Base-by-base conservation (phyloP, 1,140 invertebrate genomes). In the Plutomurus gul region DNA sequence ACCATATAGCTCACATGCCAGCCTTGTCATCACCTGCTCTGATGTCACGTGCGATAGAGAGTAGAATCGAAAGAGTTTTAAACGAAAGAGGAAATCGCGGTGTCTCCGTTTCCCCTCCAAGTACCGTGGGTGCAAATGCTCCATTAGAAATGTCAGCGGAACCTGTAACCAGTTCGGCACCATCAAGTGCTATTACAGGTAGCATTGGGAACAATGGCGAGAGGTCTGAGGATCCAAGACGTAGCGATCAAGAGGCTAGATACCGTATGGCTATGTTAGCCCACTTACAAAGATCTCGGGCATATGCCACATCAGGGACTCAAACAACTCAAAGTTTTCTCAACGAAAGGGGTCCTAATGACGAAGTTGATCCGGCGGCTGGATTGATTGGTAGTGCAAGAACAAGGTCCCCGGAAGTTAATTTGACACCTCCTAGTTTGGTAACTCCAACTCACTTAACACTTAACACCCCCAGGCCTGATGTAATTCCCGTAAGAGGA, bases 51-150 rank as follows among this genome's bases (percentile, higher is more conserved):
- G 81, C 83, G 13, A 80, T 84, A 40, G 83, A 84, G 27, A 82
- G 81, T 76, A 22, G 83, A 37, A 84, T 84, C n/a, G 83, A 84
- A 60, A 39, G 83, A 47, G 83, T 84, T 16, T 75, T 84, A 25
- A 84, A 84, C 51, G 82, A 83, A 71, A 30, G 82, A 20, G 82
- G 82, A 25, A 83, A 83, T 75, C 30, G 82, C 2, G 82, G 82
- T 13, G 75, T 76, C n/a, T 49, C 77, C 25, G 20, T 43, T 22
- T 71, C 56, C 27, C 70, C 76, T 37, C 46, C 72, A 25, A 56
- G 20, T 40, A 39, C 11, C 10, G 25, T 43, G n/a, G 10, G 65
- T 5, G 36, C 40, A 36, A 20, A 72, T 18, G 33, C 33, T 18
- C 65, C 65, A 33, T 33, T 71, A 33, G 33, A 71, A 18, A 33